Evolutionary conservation across 2,888 invertebrate species (phyloP).

Genomic region (Caenorhabditis sinica): DNA sequence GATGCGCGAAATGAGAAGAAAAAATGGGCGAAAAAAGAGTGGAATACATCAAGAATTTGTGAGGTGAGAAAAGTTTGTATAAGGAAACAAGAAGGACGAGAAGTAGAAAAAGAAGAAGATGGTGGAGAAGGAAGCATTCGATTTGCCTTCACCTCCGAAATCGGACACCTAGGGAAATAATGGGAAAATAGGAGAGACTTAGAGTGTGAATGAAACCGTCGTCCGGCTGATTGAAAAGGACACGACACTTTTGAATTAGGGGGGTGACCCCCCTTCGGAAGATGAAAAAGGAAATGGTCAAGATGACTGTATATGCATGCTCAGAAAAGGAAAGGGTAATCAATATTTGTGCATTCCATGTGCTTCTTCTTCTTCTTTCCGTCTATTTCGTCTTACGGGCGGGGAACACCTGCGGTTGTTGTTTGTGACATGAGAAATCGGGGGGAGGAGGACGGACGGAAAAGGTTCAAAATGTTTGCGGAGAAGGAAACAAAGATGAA

Average conservation of each 20-base stretch:
- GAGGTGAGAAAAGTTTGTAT: conserved; percentile 49
- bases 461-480: conserved; percentile 51
- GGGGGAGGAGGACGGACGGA: conserved; percentile 10
- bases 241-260: conserved; percentile 51
- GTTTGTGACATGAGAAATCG: conserved; percentile 44
- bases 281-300: neutral
- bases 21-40: neutral
- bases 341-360: conserved; percentile 63
- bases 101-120: conserved; percentile 6
- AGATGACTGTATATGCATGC: too few species aligned
- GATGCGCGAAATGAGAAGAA: conserved; percentile 27
- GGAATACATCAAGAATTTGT: conserved; percentile 33
- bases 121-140: conserved; percentile 34
- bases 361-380: conserved; percentile 25
- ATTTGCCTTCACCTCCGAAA: conserved; percentile 42
- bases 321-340: conserved; percentile 23
- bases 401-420: conserved; percentile 50
- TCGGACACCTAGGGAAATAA: conserved; percentile 50
- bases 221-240: conserved; percentile 58
- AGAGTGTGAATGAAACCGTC: conserved; percentile 24
- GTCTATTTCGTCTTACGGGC: conserved; percentile 9
- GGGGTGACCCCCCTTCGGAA: conserved; percentile 15
- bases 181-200: conserved; percentile 18
- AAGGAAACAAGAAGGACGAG: conserved; percentile 21
- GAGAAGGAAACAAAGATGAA: neutral